A percentile compares a stretch with the other conserved stretches of the same genome.
phyloP scores from a whole-genome alignment of 2,113 vertebrate genomes.

The Pluvialis apricaria region DNA sequence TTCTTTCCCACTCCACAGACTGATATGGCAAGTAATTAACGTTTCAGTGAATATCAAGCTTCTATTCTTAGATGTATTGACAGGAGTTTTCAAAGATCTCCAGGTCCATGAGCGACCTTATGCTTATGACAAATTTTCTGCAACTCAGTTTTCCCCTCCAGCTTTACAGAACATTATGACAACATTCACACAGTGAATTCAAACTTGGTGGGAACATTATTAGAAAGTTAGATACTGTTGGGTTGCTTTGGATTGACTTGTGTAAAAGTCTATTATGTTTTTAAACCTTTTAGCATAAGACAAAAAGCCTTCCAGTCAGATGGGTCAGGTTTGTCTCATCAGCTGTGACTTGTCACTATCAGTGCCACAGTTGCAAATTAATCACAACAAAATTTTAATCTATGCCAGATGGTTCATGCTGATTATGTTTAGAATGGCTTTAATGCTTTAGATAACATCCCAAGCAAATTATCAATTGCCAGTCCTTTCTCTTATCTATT shows the following conservation, averaged over 20 bases:
- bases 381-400: neutral
- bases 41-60: constrained; percentile 13
- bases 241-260: neutral
- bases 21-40: neutral
- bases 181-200: neutral
- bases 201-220: neutral
- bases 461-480: neutral
- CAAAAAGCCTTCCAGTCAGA: neutral
- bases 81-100: neutral
- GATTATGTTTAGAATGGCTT: neutral
- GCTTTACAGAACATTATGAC: neutral
- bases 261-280: neutral
- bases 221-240: neutral
- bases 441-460: neutral
- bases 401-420: neutral
- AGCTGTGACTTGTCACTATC: neutral
- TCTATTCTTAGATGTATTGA: constrained; percentile 18
- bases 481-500: neutral
- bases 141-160: neutral
- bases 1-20: neutral
- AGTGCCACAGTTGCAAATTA: neutral
- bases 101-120: neutral
- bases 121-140: neutral
- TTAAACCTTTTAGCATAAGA: neutral
- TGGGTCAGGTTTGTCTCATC: neutral